Base-by-base conservation (phyloP, 1,140 invertebrate genomes). In the Piezodorus guildinii region DNA sequence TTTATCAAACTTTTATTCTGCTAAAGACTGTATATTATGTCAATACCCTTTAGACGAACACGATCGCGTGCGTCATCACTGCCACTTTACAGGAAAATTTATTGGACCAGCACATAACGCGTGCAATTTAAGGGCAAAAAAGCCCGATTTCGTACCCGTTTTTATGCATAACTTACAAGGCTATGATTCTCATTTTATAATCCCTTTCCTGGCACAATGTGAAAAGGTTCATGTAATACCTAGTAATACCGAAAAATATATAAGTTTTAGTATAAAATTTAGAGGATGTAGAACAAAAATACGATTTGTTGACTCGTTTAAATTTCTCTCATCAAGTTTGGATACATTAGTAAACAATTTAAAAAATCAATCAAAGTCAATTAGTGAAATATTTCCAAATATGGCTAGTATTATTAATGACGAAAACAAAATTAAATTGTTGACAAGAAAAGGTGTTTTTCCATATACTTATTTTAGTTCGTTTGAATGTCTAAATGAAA, bases 391-490 rank as follows among this genome's bases (percentile, higher is more conserved):
- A 49, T 49, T 49, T 49, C 10, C 16, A 19, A 19, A 10, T 49
- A 21, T 49, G n/a, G n/a, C n/a, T 49, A 49, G 21, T 19, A 17
- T 49, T 49, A 19, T 49, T 49, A 17, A 17, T n/a, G 46, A 49
- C 10, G 46, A 49, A 49, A 49, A 21, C n/a, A 49, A 49, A 49
- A 21, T 58, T 23, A 44, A 54, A 21, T 62, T 72, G 2, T 25
- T 71, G 2, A 64, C 56, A 30, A 67, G 64, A 44, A 74, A 74
- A 66, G 71, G 67, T 23, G 64, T 71, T 44, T 73, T 70, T 56
- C 72, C 70, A 12, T 72, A 74, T 62, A 70, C 73, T 49, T 72
- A 71, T 65, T 19, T 73, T n/a, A 62, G 69, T 65, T 65, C 23
- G 58, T 72, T 67, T 54, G 58, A 69, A 10, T 72, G 70, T 66